Conservation (phyloP, 2,888 invertebrate genomes). For the Microplitis deprimator region DNA sequence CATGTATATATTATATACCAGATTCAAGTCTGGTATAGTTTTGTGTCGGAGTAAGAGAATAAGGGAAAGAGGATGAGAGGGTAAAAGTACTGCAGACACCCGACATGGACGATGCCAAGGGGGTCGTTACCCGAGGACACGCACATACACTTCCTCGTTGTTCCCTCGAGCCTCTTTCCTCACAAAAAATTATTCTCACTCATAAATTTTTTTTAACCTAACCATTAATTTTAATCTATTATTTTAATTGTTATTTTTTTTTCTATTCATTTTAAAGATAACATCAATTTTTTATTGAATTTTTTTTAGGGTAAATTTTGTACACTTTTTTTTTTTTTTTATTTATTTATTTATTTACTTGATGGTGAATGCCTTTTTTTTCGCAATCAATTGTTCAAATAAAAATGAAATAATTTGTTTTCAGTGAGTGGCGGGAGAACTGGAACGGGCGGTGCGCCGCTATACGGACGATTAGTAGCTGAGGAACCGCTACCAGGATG, state of each 20-base stretch:
- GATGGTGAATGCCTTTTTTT: background rate
- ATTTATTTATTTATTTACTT: background rate
- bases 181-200: conserved; percentile 4
- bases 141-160: conserved; percentile 14
- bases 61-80: background rate
- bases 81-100: conserved; percentile 27
- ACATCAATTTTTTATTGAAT: background rate
- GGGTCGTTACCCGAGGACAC: conserved; percentile 39
- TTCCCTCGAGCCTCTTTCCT: conserved; percentile 10
- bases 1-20: conserved; percentile 29
- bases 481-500: conserved; percentile 84
- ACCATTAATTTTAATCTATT: conserved; percentile 18
- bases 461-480: conserved; percentile 91
- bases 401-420: conserved; percentile 46
- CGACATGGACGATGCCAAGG: conserved; percentile 40
- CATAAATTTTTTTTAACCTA: conserved; percentile 21
- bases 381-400: conserved; percentile 7
- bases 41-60: conserved; percentile 19
- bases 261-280: background rate
- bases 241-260: conserved; percentile 14
- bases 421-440: conserved; percentile 68
- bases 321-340: background rate
- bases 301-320: background rate
- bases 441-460: conserved; percentile 75
- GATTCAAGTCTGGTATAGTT: conserved; percentile 32